Evolutionary conservation across 2,888 invertebrate genomes (phyloP), one percentile per base, ranked within the genome.

Genomic region (Heliothis peltigera): DNA sequence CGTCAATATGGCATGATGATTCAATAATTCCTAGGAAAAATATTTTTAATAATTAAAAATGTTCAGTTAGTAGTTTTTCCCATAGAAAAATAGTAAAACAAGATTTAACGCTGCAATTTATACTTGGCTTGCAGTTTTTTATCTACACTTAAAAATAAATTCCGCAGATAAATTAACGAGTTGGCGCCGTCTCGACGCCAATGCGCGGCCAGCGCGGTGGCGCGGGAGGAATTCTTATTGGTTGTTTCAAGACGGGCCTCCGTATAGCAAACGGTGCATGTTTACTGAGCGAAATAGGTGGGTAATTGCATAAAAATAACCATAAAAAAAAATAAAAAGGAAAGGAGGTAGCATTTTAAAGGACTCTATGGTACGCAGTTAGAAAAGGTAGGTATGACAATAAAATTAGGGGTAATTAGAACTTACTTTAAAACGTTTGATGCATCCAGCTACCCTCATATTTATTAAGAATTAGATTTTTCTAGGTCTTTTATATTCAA

Each of bases 211-310:
- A 25, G 25, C 83, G 77, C 61, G 81, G 82, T 7, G 43, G 47
- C 32, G 82, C 83, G 81, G 79, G 79, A 79, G 60, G 79, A 64
- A 60, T 77, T 85, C 81, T 87, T 73, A 91, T 91, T 91, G 92
- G 91, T 70, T 83, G 79, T 79, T 73, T 60, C 70, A 77, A 73
- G 89, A 81, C 90, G 77, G 81, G 89, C 86, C 89, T 87, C 86
- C 87, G 79, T 76, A 48, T 68, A 62, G 61, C 46, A 39, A 64
- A 64, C 22, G 59, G 64, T 65, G 69, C 32, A 64, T 56, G 12
- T 44, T 52, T 68, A 56, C 19, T 72, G 61, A 49, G 49, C 46
- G 53, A 17, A 35, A 35, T 39, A 28, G 1, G n/a, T 56, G 7
- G 0, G n/a, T 44, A 25, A 6, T 42, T 15, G 48, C 15, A 44